Evolutionary conservation across 2,113 vertebrate species (phyloP).

Genomic region (Carassius carassius): DNA sequence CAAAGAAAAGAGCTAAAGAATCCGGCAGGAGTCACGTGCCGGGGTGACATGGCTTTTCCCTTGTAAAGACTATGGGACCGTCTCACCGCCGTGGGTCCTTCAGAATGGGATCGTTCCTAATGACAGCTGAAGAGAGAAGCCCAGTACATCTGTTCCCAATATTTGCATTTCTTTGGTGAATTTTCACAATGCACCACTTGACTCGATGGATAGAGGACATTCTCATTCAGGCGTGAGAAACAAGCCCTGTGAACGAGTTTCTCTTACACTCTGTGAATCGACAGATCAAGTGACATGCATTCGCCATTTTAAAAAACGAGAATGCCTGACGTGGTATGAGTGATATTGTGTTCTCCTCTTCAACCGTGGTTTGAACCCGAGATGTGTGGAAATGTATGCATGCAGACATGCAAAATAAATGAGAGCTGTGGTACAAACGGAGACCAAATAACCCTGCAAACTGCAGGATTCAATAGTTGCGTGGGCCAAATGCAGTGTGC

Average conservation of each 20-base stretch:
- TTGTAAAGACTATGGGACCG: conserved; percentile 68
- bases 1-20: conserved; percentile 64
- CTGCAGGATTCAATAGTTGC: not conserved
- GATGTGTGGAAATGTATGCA: conserved; percentile 6
- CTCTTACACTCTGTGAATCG: conserved; percentile 63
- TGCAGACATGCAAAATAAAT: conserved; percentile 18
- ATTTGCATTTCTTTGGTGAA: conserved; percentile 76
- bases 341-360: not conserved
- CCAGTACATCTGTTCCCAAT: conserved; percentile 73
- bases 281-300: conserved; percentile 61
- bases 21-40: conserved; percentile 65
- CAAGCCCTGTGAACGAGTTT: conserved; percentile 70
- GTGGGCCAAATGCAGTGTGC: not conserved
- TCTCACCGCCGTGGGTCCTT: conserved; percentile 36
- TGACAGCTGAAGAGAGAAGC: conserved; percentile 59
- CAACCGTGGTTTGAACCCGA: not conserved
- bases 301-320: conserved; percentile 66
- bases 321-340: conserved; percentile 42
- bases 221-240: conserved; percentile 74
- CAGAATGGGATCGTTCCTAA: conserved; percentile 64
- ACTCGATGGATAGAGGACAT: conserved; percentile 72
- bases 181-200: conserved; percentile 73
- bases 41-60: conserved; percentile 71
- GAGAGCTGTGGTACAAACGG: not conserved
- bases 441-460: too few species aligned